Evolutionary conservation across 2,888 invertebrate species (phyloP).

Genomic region (Drosophila borborema): DNA sequence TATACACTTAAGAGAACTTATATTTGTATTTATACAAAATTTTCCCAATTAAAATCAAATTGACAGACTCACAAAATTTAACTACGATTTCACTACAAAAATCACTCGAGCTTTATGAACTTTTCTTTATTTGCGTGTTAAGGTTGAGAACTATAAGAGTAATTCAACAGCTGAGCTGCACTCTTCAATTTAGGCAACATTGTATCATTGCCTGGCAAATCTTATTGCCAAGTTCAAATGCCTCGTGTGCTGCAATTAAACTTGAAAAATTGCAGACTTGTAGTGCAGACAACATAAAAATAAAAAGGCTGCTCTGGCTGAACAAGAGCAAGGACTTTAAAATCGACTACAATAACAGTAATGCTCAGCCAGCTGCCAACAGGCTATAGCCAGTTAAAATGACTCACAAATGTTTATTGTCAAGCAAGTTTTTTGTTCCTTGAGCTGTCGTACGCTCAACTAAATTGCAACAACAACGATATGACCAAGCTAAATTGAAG

Average conservation of each 20-base stretch:
- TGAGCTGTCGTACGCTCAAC: slow-evolving; percentile 47
- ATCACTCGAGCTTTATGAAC: no score
- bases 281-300: slow-evolving; percentile 11
- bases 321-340: slow-evolving; percentile 12
- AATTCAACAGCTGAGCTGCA: background rate
- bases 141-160: background rate
- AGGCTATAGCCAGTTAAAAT: slow-evolving; percentile 42
- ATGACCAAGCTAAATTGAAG: slow-evolving; percentile 59
- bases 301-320: background rate
- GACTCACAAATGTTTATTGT: slow-evolving; percentile 59
- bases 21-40: no score
- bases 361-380: slow-evolving; percentile 20
- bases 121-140: no score
- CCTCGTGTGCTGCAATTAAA: slow-evolving; percentile 1
- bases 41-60: no score
- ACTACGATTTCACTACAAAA: no score
- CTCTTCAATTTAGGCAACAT: background rate
- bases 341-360: slow-evolving; percentile 13
- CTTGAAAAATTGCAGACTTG: background rate
- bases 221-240: background rate
- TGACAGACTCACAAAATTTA: no score
- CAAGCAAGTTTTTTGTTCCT: slow-evolving; percentile 14
- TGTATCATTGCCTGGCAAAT: background rate
- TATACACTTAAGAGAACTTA: no score
- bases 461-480: slow-evolving; percentile 58